These are phyloP conservation scores for Chironomus riparius DNA, from an alignment of 2,888 invertebrate species.

Conservation along the genomic window DNA sequence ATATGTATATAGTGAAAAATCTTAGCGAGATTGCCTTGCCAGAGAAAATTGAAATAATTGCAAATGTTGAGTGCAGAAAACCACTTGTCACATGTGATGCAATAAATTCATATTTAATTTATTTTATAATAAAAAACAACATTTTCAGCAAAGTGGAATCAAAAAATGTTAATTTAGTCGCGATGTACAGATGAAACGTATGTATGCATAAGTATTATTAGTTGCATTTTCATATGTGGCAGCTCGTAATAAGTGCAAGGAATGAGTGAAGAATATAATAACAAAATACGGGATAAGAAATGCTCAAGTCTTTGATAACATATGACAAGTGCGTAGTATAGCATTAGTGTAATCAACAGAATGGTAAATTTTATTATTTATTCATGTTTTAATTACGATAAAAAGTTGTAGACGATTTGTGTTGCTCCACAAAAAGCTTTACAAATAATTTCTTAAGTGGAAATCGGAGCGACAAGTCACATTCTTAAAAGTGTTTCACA, in stretches of 20 bases:
- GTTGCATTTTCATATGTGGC: background rate
- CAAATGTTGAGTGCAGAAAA: conserved; percentile 20
- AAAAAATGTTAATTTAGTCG: conserved; percentile 19
- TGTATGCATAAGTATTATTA: too few species aligned
- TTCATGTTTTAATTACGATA: conserved; percentile 6
- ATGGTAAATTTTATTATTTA: background rate
- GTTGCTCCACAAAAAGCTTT: background rate
- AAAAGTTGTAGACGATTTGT: background rate
- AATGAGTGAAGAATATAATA: too few species aligned
- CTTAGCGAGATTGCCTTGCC: background rate
- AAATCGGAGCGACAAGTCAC: too few species aligned
- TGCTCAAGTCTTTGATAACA: background rate
- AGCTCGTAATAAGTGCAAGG: background rate
- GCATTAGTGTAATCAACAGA: background rate
- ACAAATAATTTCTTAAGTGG: too few species aligned
- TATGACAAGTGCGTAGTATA: conserved; percentile 2
- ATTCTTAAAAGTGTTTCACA: too few species aligned
- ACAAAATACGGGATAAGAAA: background rate
- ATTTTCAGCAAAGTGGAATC: background rate
- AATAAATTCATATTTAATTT: conserved; percentile 24
- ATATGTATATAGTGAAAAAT: too few species aligned
- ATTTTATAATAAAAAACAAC: conserved; percentile 21
- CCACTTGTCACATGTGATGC: conserved; percentile 27
- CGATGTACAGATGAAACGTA: background rate
- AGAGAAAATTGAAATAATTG: conserved; percentile 9